Percentiles rank a stretch among this genome's conserved stretches.
These are phyloP conservation scores for Scartelaos histophorus DNA, from an alignment of 2,113 vertebrate species.

Conservation along the genomic window DNA sequence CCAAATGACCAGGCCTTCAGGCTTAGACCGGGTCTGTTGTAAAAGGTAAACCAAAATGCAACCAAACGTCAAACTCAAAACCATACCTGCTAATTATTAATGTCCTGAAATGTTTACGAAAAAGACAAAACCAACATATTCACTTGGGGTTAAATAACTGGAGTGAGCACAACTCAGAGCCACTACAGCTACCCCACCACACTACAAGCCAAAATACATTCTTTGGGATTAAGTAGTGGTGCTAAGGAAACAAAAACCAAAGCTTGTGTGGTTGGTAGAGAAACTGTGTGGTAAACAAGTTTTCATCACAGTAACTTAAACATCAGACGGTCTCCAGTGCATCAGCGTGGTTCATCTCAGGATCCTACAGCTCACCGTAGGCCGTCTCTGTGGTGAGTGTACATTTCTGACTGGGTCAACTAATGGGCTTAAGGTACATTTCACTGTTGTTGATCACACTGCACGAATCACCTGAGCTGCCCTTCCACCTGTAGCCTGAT, in stretches of 20 bases:
- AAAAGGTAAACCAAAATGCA: neutral
- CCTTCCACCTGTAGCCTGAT: conserved; percentile 30
- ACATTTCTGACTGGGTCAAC: neutral
- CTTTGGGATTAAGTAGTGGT: conserved; percentile 61
- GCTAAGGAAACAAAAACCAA: conserved; percentile 56
- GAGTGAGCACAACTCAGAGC: neutral
- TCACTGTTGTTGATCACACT: conserved; percentile 41
- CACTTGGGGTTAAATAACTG: neutral
- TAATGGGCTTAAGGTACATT: conserved; percentile 25
- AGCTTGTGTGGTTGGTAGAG: conserved; percentile 1
- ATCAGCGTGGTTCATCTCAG: neutral
- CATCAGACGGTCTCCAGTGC: conserved; percentile 9
- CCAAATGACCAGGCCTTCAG: neutral
- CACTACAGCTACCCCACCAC: neutral
- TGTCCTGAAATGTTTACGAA: neutral
- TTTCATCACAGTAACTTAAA: conserved; percentile 28
- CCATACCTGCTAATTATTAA: neutral
- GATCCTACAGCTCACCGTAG: neutral
- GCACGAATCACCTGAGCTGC: conserved; percentile 43
- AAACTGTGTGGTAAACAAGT: conserved; percentile 39
- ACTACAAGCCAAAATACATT: conserved; percentile 61
- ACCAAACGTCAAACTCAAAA: neutral
- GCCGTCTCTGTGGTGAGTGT: neutral
- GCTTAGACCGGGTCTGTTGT: neutral
- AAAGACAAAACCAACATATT: neutral